Base-by-base conservation (phyloP, 2,797 vertebrate species). In the Psittacula derbiana region DNA sequence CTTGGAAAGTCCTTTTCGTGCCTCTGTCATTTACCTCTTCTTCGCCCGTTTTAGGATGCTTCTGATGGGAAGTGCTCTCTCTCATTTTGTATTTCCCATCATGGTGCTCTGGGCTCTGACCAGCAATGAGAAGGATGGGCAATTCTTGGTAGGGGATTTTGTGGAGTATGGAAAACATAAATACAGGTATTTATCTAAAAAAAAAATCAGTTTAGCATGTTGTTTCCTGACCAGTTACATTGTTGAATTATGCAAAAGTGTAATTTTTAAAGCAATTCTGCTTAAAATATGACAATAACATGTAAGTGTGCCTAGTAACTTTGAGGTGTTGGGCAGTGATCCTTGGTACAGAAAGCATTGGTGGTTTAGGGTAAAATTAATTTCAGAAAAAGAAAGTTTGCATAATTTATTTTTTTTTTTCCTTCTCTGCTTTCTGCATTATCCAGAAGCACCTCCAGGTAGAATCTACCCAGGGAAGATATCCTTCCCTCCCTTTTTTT, bases 401-500 rank as follows among this genome's bases (percentile, higher is more conserved):
- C 16, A 24, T 65, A 0, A 4, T 40, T 27, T 44, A 11, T 40
- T 57, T 33, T 60, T 66, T 74, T 61, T 30, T 38, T 38, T 38
- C 10, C 3, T 49, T 1, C 6, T 74, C 38, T 84, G 6, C 20
- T 23, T 75, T 76, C 64, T 47, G 12, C 58, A 19, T 79, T 93
- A 30, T 12, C 8, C 25, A 28, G 8, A 76, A 52, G 25, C 41
- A 86, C 11, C n/a, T 74, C 19, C 38, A 43, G 15, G n/a, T 41
- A 7, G 14, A 60, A 46, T 47, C 24, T 67, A 61, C 16, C 6
- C 12, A 9, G 28, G 24, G 24, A 71, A 44, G n/a, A 30, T 49
- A 28, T 6, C 20, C 3, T 5, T 10, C 8, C 3, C 0, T 2
- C 3, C 5, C 2, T 3, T 49, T 14, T 43, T 44, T 57, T 6